phyloP scores from a whole-genome alignment of 2,888 invertebrate species.

The Acronicta leporina region DNA sequence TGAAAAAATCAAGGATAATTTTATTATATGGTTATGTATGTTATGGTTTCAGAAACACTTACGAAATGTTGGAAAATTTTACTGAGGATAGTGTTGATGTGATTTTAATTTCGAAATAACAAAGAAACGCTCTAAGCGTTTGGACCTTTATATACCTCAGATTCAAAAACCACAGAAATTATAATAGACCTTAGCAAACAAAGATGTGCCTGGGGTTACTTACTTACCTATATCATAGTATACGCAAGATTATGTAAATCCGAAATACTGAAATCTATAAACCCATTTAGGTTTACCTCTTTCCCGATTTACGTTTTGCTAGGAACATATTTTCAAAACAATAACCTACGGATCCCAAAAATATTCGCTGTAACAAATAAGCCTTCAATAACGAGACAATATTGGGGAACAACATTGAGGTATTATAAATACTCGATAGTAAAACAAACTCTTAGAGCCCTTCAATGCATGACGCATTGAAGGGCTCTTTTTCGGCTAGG shows the following conservation, averaged over 20 bases:
- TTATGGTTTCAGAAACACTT: too few species aligned
- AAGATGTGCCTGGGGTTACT: background rate
- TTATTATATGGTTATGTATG: too few species aligned
- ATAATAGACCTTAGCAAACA: too few species aligned
- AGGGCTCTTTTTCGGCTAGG: too few species aligned
- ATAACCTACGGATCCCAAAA: conserved; percentile 23
- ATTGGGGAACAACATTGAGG: conserved; percentile 7
- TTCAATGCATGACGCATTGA: too few species aligned
- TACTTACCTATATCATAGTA: background rate
- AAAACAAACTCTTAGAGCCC: too few species aligned
- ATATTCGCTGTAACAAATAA: conserved; percentile 24
- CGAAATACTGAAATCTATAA: conserved; percentile 6
- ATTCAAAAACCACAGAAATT: too few species aligned
- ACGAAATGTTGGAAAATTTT: too few species aligned
- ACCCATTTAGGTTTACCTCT: background rate
- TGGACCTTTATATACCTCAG: background rate
- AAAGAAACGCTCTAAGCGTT: background rate
- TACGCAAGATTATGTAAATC: conserved; percentile 28
- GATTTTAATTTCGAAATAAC: background rate
- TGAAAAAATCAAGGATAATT: too few species aligned
- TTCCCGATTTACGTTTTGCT: background rate
- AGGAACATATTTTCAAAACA: conserved; percentile 20
- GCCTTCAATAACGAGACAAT: conserved; percentile 51
- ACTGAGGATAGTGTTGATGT: background rate
- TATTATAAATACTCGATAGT: background rate